Evolutionary conservation across 37 sponge, comb jelly and placozoan genomes (phyloP), one percentile per base, ranked within the genome.

Genomic region (Chondrosia reniformis): DNA sequence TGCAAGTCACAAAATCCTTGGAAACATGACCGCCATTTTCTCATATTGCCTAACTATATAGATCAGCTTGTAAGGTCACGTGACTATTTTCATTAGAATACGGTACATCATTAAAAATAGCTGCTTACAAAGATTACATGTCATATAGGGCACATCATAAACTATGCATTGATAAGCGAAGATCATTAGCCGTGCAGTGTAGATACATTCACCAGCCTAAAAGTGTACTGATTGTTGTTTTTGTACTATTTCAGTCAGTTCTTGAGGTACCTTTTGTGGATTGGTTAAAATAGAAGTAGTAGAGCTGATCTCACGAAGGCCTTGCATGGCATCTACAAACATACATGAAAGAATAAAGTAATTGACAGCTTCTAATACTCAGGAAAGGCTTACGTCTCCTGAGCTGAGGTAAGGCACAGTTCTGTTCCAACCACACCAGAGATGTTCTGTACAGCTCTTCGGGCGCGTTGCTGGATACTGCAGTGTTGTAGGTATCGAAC

Each of bases 401-500:
- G 0, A 94, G 84, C 21, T 87, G 55, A 17, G 80, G 86, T 0
- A 94, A 79, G 34, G 86, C 64, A 63, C 95, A 94, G 78, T 88
- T 79, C 49, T 94, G 95, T 49, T 90, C 89, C 46, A 84, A 78
- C 95, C 95, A 94, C 42, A 83, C 69, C 15, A 88, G 74, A 8
- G 85, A 84, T 30, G 95, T 85, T 31, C 83, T 76, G 56, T 84
- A 94, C 43, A 94, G 54, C 80, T 91, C 95, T 15, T 94, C 91
- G 36, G 36, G 32, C 22, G 42, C 83, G 10, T 78, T 83, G 3
- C 80, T 94, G 45, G 91, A 84, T 31, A 91, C 95, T 22, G 66
- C 80, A 55, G 67, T 85, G 80, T 91, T 94, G 81, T 89, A 94
- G 24, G 89, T 66, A 17, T 90, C 91, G 71, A 94, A 94, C 64